These are phyloP conservation scores for Ranitomeya imitator DNA, from an alignment of 2,113 vertebrate species.

Conservation along the genomic window DNA sequence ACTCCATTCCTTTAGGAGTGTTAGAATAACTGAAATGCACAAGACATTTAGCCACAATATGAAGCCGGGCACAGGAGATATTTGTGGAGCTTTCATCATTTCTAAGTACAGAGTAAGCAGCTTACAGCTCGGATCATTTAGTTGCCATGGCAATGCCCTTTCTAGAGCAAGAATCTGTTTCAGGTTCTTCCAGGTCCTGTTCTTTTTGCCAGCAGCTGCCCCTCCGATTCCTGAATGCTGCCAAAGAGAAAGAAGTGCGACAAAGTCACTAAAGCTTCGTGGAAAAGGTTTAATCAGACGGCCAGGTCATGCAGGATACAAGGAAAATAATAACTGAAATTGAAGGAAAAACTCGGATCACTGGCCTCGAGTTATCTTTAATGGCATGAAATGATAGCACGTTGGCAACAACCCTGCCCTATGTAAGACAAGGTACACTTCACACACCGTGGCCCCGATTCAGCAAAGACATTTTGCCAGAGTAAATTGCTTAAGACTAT, in stretches of 20 bases:
- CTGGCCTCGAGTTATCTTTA: not conserved
- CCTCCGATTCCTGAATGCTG: constrained; percentile 97
- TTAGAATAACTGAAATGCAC: not conserved
- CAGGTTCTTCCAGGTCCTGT: constrained; percentile 98
- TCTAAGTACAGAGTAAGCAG: constrained; percentile 68
- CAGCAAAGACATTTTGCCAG: no score
- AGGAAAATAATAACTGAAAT: not conserved
- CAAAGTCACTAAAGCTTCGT: constrained; percentile 57
- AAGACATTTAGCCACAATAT: not conserved
- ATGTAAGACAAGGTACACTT: no score
- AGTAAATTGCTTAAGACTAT: no score
- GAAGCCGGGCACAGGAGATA: constrained; percentile 51
- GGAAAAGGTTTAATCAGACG: not conserved
- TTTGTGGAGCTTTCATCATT: constrained; percentile 66
- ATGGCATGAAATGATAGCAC: no score
- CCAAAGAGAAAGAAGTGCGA: constrained; percentile 60
- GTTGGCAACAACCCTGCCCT: no score
- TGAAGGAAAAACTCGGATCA: not conserved
- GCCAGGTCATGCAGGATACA: not conserved
- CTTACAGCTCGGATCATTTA: constrained; percentile 94
- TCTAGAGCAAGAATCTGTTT: constrained; percentile 96
- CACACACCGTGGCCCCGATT: no score
- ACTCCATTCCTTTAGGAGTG: not conserved
- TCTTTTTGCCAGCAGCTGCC: constrained; percentile 96
- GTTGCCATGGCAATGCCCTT: constrained; percentile 92